Evolutionary conservation across 2,113 vertebrate species (phyloP), one percentile per base, ranked within the genome.

Genomic region (Parus major): DNA sequence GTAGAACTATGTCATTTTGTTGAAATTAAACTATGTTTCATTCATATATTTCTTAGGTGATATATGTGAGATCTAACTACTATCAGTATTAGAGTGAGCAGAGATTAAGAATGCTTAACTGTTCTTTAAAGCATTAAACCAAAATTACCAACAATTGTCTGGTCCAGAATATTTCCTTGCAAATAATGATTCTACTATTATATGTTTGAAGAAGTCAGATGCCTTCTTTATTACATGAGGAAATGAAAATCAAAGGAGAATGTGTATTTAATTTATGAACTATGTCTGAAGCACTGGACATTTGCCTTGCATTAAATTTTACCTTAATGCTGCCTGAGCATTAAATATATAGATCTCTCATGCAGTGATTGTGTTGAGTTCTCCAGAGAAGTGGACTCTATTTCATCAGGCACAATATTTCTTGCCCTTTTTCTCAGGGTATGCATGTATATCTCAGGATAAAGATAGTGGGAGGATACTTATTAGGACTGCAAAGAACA

Each of bases 11-110:
- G 63, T 72, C 41, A 29, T 77, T 91, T 79, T 7, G 5, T 57
- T 92, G 86, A 68, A 91, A 55, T 39, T 11, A 95, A 88, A 66
- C 77, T 91, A 61, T 87, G n/a, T 88, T 92, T 59, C 71, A 61
- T 94, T 94, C 84, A 55, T 87, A 5, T 84, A 56, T 66, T 84
- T 59, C 24, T 89, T 92, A 87, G 71, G 71, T 61, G 9, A 52
- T 61, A 53, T 57, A 83, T 16, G 4, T 80, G 57, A 72, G 46
- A 8, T 60, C 55, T 85, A 78, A 90, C 27, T 86, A 33, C 4
- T 78, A 24, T 15, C 72, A 22, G 47, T 42, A 60, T 41, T 66
- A 41, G 23, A 35, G 47, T 39, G 15, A 66, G 11, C 28, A 77
- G 41, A 92, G 24, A 25, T 55, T 90, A 69, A 82, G 9, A 88